Base-by-base conservation (phyloP, 2,113 vertebrate species). In the Triplophysa tibetana region DNA sequence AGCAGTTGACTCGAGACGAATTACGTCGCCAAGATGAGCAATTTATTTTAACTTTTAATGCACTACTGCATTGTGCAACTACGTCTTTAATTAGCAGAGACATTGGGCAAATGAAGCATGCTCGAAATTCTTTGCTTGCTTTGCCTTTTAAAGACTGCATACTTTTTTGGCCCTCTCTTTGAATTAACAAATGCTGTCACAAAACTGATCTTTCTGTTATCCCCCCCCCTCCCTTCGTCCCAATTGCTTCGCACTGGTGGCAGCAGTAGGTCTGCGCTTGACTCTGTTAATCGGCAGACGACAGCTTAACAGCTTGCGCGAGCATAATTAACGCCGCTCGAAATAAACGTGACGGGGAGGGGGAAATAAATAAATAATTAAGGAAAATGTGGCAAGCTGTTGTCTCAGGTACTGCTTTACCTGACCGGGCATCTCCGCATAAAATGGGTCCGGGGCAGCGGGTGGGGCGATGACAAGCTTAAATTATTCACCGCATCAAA, bases 401-500 rank as follows among this genome's bases (percentile, higher is more conserved):
- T 86, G 88, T 89, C 85, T 89, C 89, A 91, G 89, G 91, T 91
- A 38, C 29, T 72, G 69, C 84, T 84, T 82, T 88, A 92, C 90
- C 91, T 93, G 90, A 88, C 87, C 86, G 21, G 60, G 70, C 84
- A 72, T 72, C 75, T 77, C 38, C 14, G 23, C 45, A 45, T 70
- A 67, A 78, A 78, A 72, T 75, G 68, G 75, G 78, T 77, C n/a
- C 45, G 45, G 70, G 74, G 70, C 75, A 52, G 62, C n/a, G 21
- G 45, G 45, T 64, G 48, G 2, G 62, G 64, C 62, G 33, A 52
- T 52, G 79, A 67, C 73, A 65, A 62, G 61, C 65, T 77, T 93
- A 88, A 94, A 94, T 93, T 86, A 93, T 93, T 93, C 89, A 93
- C 84, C 0, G 73, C 83, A 85, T 87, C 85, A 87, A 91, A 88